Base-by-base conservation (phyloP, 30 jellyfish, hydroid and myxozoan genomes). In the Catostylus mosaicus region DNA sequence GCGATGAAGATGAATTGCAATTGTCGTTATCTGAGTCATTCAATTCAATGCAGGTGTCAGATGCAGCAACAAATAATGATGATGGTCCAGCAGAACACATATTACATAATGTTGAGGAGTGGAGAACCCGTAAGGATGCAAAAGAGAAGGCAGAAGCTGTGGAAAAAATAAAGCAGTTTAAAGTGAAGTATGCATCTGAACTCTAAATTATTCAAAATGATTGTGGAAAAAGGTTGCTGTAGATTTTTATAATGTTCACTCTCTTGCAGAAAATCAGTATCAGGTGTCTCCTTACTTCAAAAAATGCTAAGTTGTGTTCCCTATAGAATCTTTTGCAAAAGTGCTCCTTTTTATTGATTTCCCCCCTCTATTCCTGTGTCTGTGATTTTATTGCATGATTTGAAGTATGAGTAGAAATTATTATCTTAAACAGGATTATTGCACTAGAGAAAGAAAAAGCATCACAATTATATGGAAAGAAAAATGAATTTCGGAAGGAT, bases 381-480 rank as follows among this genome's bases (percentile, higher is more conserved):
- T n/a, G n/a, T n/a, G n/a, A n/a, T n/a, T n/a, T n/a, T n/a, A n/a
- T n/a, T n/a, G n/a, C n/a, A n/a, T n/a, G n/a, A n/a, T n/a, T n/a
- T n/a, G n/a, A n/a, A n/a, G n/a, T n/a, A n/a, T n/a, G n/a, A n/a
- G n/a, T n/a, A n/a, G n/a, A n/a, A n/a, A n/a, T n/a, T n/a, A n/a
- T n/a, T n/a, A 10, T 2, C 24, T 50, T 50, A 50, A 50, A 50
- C 24, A 50, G 97, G 50, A 69, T 83, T 3, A 30, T 82, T 30
- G 82, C 93, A 5, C 30, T 93, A 50, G 98, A 93, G 66, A 93
- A 93, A 61, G 98, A 93, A 69, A 93, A 83, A 56, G 70, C 65
- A 61, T 81, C 93, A 0, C 96, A 82, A 43, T n/a, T 93, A 40
- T 93, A 76, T 62, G 85, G 78, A 29, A 85, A 83, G 57, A 77